phyloP scores from a whole-genome alignment of 2,797 vertebrate genomes.

The Oryzias sinensis region DNA sequence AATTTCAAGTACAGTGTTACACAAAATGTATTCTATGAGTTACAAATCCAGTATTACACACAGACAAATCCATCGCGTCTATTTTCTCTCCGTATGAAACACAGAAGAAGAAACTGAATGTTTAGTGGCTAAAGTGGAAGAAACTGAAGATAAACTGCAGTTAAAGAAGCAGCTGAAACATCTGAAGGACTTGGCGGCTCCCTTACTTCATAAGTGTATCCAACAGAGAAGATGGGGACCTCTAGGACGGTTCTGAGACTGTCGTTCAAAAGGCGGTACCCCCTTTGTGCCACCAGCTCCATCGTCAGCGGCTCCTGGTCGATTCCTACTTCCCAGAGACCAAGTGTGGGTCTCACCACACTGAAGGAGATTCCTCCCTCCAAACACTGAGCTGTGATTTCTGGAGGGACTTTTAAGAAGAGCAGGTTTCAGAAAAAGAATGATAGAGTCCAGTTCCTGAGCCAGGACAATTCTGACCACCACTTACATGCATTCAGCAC shows the following conservation, averaged over 20 bases:
- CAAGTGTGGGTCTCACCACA: constrained; percentile 29
- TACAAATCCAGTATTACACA: too few species aligned
- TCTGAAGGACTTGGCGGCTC: too few species aligned
- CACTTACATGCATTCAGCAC: constrained; percentile 73
- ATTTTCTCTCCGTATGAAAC: too few species aligned
- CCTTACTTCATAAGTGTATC: constrained; percentile 74
- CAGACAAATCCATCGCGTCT: too few species aligned
- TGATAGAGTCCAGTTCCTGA: too few species aligned
- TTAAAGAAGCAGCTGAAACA: too few species aligned
- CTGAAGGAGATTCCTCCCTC: constrained; percentile 49
- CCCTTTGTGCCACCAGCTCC: constrained; percentile 46
- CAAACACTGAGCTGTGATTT: constrained; percentile 61
- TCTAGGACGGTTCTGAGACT: constrained; percentile 60
- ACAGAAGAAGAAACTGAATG: too few species aligned
- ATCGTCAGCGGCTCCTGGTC: constrained; percentile 62
- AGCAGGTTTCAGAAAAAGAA: too few species aligned
- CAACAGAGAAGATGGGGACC: constrained; percentile 73
- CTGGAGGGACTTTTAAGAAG: constrained; percentile 37
- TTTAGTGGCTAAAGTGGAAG: too few species aligned
- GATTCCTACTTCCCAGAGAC: constrained; percentile 73
- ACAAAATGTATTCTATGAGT: too few species aligned
- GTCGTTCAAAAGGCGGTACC: constrained; percentile 66
- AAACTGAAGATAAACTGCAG: too few species aligned
- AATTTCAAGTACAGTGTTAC: too few species aligned
- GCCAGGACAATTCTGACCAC: background rate